A percentile compares a stretch with the other conserved stretches of the same genome.
These are phyloP conservation scores for Saccostrea glomerata DNA, from an alignment of 1,140 invertebrate genomes.

Conservation along the genomic window DNA sequence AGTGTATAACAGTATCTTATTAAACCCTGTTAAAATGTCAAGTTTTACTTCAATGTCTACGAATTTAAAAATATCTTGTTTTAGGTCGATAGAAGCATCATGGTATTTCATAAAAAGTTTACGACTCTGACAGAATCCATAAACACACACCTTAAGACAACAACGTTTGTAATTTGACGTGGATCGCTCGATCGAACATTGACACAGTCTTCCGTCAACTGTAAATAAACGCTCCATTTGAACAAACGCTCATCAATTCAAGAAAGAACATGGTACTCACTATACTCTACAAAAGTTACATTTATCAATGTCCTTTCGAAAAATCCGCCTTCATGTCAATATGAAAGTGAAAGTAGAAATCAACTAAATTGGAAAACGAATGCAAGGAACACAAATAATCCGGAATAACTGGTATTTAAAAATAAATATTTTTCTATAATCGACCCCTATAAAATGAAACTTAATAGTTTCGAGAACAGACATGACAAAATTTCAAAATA, in stretches of 20 bases:
- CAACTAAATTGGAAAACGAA: not conserved
- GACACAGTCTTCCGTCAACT: not conserved
- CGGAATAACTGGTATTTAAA: not conserved
- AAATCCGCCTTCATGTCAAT: not conserved
- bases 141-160: not conserved
- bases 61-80: not conserved
- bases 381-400: not conserved
- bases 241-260: not conserved
- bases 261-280: not conserved
- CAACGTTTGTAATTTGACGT: not conserved
- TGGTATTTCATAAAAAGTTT: not conserved
- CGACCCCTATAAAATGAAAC: too few species aligned
- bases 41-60: not conserved
- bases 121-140: not conserved
- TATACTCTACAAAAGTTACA: not conserved
- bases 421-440: too few species aligned
- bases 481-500: too few species aligned
- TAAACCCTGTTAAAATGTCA: not conserved
- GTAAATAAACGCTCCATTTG: constrained; percentile 20
- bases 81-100: not conserved
- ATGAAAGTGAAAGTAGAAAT: not conserved
- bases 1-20: not conserved
- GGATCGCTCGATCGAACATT: not conserved
- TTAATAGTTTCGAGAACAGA: too few species aligned
- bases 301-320: not conserved